Evolutionary conservation across 2,113 vertebrate genomes (phyloP), one percentile per base, ranked within the genome.

Genomic region (Propithecus coquereli): DNA sequence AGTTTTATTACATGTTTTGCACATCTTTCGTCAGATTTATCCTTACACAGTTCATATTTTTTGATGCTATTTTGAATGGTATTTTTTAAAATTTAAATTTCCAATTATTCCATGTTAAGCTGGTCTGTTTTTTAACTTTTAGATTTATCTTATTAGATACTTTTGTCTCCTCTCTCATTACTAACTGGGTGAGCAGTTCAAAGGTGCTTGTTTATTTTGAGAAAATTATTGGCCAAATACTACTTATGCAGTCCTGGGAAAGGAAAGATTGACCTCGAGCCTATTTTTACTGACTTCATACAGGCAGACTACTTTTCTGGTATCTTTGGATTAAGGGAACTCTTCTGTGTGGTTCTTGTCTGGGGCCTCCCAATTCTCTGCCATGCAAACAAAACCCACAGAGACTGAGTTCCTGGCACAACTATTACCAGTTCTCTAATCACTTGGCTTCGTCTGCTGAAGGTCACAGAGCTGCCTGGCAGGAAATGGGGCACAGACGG

Each of bases 381-480:
- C 32, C 8, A 10, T 79, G 66, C 63, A 82, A 68, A 94, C 82
- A 95, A 95, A 90, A 71, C 47, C n/a, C 65, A 87, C 40, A 79
- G 93, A 94, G 86, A 50, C 77, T 27, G 30, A 73, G 71, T n/a
- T 80, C 61, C 89, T 96, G 94, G 95, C 82, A 92, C 8, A n/a
- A 87, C 77, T 77, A 37, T 45, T 66, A 54, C 84, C 59, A 73
- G 47, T 92, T 90, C 81, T 95, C 70, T 96, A 85, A 23, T 97
- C 95, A 96, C 86, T 96, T 74, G 98, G 97, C 91, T 94, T 97
- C 97, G 66, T 93, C 52, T 92, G 59, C 63, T 95, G 84, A 98
- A 98, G 97, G 97, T 98, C 97, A 96, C 73, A 94, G 43, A 95
- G 37, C 97, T 97, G 95, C 57, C 89, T 98, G 97, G 96, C 95